Evolutionary conservation across 2,797 vertebrate genomes (phyloP).

Genomic region (Spinibarbus caldwelli): DNA sequence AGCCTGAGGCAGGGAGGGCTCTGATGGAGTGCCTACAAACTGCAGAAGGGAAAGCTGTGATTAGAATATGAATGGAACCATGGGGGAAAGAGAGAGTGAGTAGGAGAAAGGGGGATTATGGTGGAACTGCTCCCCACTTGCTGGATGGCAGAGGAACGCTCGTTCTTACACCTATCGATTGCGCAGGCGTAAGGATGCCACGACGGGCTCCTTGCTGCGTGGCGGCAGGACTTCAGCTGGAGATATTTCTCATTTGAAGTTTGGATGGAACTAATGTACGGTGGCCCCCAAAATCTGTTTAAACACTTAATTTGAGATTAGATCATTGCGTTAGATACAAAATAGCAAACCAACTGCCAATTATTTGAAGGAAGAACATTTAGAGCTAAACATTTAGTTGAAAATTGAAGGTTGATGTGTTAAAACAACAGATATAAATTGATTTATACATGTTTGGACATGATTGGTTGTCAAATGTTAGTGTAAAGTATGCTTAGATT

Average conservation of each 20-base stretch:
- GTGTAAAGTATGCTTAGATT: background rate
- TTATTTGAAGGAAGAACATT: background rate
- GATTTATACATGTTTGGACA: background rate
- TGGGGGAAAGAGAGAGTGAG: constrained; percentile 82
- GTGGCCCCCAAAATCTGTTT: background rate
- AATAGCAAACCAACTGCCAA: background rate
- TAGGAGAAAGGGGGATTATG: constrained; percentile 87
- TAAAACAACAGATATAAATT: background rate
- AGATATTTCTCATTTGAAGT: background rate
- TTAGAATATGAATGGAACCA: constrained; percentile 99
- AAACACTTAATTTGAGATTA: background rate
- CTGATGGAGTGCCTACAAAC: constrained; percentile 94
- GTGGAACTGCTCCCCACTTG: constrained; percentile 92
- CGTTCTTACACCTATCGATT: constrained; percentile 68
- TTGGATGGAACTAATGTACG: background rate
- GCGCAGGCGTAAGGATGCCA: constrained; percentile 65
- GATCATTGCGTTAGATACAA: background rate
- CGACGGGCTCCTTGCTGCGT: constrained; percentile 50
- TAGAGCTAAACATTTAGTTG: background rate
- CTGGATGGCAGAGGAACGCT: constrained; percentile 87
- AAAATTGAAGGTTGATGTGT: background rate
- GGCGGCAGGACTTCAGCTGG: background rate
- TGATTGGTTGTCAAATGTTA: background rate
- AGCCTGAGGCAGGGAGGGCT: constrained; percentile 86
- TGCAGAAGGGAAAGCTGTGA: constrained; percentile 98